These are phyloP conservation scores for Centruroides vittatus DNA, from an alignment of 1,140 invertebrate species.

Conservation along the genomic window DNA sequence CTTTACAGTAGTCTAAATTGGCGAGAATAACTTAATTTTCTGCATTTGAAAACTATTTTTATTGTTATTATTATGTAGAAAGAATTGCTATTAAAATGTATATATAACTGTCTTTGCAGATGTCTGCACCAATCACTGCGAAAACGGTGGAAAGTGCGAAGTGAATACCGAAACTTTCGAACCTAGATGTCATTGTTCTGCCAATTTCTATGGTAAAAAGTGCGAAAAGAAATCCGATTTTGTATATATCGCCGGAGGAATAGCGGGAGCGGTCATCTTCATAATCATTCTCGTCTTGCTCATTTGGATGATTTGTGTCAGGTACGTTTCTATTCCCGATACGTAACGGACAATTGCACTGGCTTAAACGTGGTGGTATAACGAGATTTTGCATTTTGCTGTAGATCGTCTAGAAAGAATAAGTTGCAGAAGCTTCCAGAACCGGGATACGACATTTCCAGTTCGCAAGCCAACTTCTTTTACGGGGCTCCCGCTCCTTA, in stretches of 20 bases:
- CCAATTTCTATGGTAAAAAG: constrained; percentile 77
- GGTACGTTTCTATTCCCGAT: constrained; percentile 32
- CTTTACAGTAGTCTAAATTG: too few relatives aligned
- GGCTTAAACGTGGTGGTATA: too few relatives aligned
- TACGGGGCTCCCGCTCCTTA: constrained; percentile 84
- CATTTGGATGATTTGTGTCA: constrained; percentile 94
- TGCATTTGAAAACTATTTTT: too few relatives aligned
- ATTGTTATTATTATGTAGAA: too few relatives aligned
- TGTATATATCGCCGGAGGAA: constrained; percentile 83
- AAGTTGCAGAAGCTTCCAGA: constrained; percentile 13
- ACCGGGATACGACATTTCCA: constrained; percentile 11
- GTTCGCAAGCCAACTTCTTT: constrained; percentile 87
- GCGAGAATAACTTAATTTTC: too few relatives aligned
- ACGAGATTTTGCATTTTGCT: background rate
- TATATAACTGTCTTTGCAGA: too few relatives aligned
- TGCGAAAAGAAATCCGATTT: constrained; percentile 85
- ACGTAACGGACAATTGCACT: too few relatives aligned
- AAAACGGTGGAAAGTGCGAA: constrained; percentile 80
- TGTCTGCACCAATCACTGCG: constrained; percentile 62
- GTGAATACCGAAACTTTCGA: constrained; percentile 38
- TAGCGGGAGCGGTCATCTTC: constrained; percentile 79
- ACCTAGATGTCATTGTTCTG: constrained; percentile 72
- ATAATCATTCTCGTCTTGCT: constrained; percentile 81
- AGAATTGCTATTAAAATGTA: too few relatives aligned
- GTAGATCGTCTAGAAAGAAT: constrained; percentile 10